A percentile compares a stretch with the other conserved stretches of the same genome.
phyloP scores from a whole-genome alignment of 92 coral and sea anemone genomes.

The Paragorgia papillata region DNA sequence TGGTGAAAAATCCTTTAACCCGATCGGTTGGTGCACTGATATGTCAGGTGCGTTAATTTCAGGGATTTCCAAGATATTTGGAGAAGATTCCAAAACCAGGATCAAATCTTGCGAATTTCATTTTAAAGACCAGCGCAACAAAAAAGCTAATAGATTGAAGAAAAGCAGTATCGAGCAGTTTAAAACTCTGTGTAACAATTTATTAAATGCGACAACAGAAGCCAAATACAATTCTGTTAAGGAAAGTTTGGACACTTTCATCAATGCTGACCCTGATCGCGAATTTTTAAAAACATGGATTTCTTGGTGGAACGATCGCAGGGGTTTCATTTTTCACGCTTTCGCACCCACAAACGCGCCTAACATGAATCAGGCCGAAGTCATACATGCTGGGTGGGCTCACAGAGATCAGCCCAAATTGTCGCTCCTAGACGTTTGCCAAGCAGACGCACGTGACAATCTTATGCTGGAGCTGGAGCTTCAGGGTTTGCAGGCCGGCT shows the following conservation, averaged over 20 bases:
- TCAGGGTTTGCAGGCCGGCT: constrained; percentile 46
- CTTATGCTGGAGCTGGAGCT: constrained; percentile 56
- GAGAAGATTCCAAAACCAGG: no score
- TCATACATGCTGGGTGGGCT: constrained; percentile 66
- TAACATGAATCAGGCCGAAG: constrained; percentile 64
- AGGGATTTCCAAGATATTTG: no score
- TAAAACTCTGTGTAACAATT: constrained; percentile 54
- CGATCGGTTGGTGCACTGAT: no score
- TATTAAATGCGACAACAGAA: constrained; percentile 47
- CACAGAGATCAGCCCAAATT: constrained; percentile 55
- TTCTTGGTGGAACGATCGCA: constrained; percentile 64
- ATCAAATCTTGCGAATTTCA: constrained; percentile 66
- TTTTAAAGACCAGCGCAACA: constrained; percentile 65
- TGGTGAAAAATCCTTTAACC: no score
- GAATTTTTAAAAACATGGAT: constrained; percentile 53
- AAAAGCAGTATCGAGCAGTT: constrained; percentile 38
- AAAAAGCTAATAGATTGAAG: constrained; percentile 50
- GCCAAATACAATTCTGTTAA: constrained; percentile 51
- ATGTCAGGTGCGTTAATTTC: no score
- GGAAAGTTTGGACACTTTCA: constrained; percentile 44
- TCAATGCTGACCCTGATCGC: constrained; percentile 28
- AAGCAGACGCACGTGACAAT: constrained; percentile 58
- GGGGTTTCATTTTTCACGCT: constrained; percentile 65
- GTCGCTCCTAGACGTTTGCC: constrained; percentile 61
- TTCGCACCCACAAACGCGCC: constrained; percentile 51